Evolutionary conservation across 37 sponge, comb jelly and placozoan genomes (phyloP).

Genomic region (Spongilla lacustris): DNA sequence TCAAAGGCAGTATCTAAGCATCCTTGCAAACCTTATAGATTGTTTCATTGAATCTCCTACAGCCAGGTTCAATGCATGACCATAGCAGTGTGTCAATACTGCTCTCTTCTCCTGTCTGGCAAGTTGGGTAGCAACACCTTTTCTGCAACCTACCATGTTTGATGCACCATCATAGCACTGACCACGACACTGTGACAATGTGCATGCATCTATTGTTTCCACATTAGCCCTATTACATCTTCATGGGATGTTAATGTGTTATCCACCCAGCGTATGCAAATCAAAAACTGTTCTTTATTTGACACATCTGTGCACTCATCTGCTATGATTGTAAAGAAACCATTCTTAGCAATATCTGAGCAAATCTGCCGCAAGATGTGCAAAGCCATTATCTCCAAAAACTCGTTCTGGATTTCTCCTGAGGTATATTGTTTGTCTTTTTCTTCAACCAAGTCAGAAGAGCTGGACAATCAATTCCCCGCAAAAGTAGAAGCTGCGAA

Average conservation of each 20-base stretch:
- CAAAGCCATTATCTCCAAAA: constrained; percentile 70
- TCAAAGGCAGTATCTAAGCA: too few species aligned
- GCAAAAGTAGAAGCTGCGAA: constrained; percentile 49
- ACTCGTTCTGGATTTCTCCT: constrained; percentile 78
- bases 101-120: constrained; percentile 48
- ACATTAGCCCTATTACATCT: constrained; percentile 71
- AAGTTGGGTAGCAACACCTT: constrained; percentile 52
- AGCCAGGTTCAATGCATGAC: too few species aligned
- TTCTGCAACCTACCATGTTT: constrained; percentile 40
- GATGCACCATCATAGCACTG: constrained; percentile 71
- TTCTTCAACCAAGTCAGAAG: constrained; percentile 75
- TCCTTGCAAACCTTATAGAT: constrained; percentile 38
- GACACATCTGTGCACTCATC: constrained; percentile 76
- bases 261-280: constrained; percentile 51
- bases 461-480: constrained; percentile 44
- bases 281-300: constrained; percentile 76
- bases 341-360: too few species aligned
- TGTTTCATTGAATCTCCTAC: constrained; percentile 36
- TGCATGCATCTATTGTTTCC: constrained; percentile 45
- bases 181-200: constrained; percentile 32
- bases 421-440: constrained; percentile 65
- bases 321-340: constrained; percentile 60
- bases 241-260: constrained; percentile 52
- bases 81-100: too few species aligned
- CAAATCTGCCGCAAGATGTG: too few species aligned